These are phyloP conservation scores for Brachionus sp. DNA, from an alignment of 1,140 invertebrate genomes.

Conservation along the genomic window DNA sequence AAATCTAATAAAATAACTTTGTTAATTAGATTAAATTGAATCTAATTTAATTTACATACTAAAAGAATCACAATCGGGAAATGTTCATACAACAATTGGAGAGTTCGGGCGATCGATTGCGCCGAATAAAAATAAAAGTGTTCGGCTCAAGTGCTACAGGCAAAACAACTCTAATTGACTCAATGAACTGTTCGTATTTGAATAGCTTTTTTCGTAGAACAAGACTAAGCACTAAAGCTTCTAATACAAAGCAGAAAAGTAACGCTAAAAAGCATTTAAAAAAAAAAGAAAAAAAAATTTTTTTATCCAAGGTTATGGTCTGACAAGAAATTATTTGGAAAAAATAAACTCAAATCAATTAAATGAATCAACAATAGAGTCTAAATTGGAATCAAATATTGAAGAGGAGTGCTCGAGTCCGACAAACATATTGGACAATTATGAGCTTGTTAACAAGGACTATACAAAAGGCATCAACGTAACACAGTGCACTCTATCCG, in stretches of 20 bases:
- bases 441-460: slow-evolving; percentile 60
- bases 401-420: neutral
- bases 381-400: neutral
- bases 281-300: neutral
- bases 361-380: slow-evolving; percentile 40
- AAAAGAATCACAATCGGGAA: slow-evolving; percentile 63
- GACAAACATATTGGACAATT: slow-evolving; percentile 52
- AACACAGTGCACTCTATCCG: slow-evolving; percentile 63
- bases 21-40: too few relatives aligned
- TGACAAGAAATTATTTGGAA: neutral
- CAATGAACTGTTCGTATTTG: slow-evolving; percentile 63
- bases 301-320: slow-evolving; percentile 10
- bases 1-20: too few relatives aligned
- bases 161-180: slow-evolving; percentile 71
- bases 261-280: neutral
- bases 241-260: slow-evolving; percentile 37
- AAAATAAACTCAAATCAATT: neutral
- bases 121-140: slow-evolving; percentile 71
- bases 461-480: slow-evolving; percentile 70
- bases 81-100: slow-evolving; percentile 70
- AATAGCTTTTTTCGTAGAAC: slow-evolving; percentile 53
- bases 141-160: slow-evolving; percentile 74
- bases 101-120: slow-evolving; percentile 63
- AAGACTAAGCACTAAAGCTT: slow-evolving; percentile 38
- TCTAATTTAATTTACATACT: neutral